phyloP scores from a whole-genome alignment of 2,113 vertebrate genomes.

The Grammomys dolichurus region DNA sequence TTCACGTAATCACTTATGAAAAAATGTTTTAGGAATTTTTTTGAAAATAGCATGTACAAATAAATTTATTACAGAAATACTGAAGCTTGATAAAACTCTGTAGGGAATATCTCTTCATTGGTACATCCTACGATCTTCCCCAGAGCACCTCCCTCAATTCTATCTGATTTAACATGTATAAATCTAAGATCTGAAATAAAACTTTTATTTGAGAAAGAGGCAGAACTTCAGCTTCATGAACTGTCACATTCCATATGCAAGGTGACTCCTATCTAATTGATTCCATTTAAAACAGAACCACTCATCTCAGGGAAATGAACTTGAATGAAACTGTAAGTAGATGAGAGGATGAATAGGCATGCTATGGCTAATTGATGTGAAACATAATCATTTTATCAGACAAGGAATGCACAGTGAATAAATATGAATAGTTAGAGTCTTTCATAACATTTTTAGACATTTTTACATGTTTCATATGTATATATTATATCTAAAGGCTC shows the following conservation, averaged over 20 bases:
- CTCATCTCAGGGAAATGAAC: conserved; percentile 67
- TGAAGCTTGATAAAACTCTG: background rate
- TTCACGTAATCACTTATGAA: background rate
- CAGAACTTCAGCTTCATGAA: conserved; percentile 31
- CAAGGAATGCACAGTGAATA: conserved; percentile 70
- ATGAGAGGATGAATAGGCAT: conserved; percentile 69
- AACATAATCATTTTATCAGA: conserved; percentile 73
- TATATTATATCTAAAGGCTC: conserved; percentile 45
- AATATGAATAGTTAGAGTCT: conserved; percentile 69
- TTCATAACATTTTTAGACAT: conserved; percentile 41
- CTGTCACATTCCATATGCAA: conserved; percentile 63
- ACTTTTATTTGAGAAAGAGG: conserved; percentile 47
- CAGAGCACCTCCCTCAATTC: background rate
- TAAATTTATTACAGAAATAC: background rate
- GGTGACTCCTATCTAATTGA: conserved; percentile 64
- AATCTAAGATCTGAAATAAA: conserved; percentile 27
- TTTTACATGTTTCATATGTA: conserved; percentile 55
- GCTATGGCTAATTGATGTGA: conserved; percentile 70
- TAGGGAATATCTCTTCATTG: background rate
- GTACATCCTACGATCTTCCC: background rate
- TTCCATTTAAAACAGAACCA: conserved; percentile 69
- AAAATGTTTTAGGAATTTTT: background rate
- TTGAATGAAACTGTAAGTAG: conserved; percentile 75
- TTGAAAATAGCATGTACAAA: background rate
- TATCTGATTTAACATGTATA: conserved; percentile 31